Conservation (phyloP, 2,113 vertebrate species). For the sheep (Ovis aries) region DNA sequence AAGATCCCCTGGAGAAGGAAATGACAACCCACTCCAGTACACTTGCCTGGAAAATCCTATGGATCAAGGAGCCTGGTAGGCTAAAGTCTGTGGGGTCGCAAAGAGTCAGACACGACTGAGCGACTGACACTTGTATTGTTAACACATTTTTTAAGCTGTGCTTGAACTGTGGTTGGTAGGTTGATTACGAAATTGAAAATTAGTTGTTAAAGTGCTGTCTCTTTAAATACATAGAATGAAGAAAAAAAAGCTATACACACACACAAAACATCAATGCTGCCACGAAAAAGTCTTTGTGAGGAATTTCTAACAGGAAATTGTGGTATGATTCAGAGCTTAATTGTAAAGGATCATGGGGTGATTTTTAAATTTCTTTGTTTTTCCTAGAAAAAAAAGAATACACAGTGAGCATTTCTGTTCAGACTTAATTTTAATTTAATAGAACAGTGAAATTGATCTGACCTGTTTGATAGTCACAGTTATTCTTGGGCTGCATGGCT, state of each 20-base stretch:
- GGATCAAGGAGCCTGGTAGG: neutral
- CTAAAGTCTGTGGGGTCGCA: neutral
- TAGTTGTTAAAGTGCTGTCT: neutral
- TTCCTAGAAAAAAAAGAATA: neutral
- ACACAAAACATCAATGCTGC: neutral
- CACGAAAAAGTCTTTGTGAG: neutral
- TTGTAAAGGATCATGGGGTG: neutral
- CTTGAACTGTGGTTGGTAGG: neutral
- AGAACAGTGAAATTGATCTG: neutral
- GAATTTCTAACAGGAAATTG: neutral
- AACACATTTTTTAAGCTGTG: neutral
- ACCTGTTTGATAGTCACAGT: neutral
- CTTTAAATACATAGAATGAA: slow-evolving; percentile 2
- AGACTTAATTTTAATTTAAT: neutral
- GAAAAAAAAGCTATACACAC: neutral
- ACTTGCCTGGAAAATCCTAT: neutral
- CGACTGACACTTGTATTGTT: neutral
- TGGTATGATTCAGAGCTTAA: neutral
- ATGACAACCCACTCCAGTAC: neutral
- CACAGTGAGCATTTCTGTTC: neutral
- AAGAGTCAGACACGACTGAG: neutral
- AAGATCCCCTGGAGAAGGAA: neutral
- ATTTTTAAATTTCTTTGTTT: neutral
- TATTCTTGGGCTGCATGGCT: neutral
- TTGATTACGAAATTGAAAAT: neutral